Conservation (phyloP, 2,797 vertebrate genomes). For the Ibycter americanus region DNA sequence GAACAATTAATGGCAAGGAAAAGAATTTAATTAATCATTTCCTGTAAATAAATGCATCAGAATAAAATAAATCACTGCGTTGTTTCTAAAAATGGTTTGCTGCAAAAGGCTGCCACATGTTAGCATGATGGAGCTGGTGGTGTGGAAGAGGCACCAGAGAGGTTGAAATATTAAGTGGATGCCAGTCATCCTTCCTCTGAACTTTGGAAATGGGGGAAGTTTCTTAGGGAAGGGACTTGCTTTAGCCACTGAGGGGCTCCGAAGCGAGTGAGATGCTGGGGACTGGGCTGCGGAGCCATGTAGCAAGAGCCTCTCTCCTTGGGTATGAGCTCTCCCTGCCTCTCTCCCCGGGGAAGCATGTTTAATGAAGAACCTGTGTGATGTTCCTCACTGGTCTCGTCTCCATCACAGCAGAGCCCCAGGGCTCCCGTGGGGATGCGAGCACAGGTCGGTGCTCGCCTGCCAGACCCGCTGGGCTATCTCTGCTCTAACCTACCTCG, state of each 20-base stretch:
- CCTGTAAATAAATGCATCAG: conserved; percentile 54
- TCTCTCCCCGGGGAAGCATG: neutral
- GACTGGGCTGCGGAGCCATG: neutral
- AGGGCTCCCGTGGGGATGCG: fast-evolving
- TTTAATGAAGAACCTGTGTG: fast-evolving
- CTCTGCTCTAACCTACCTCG: neutral
- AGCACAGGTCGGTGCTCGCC: neutral
- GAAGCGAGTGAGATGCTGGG: fast-evolving
- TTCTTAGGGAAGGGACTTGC: neutral
- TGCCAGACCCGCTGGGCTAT: fast-evolving
- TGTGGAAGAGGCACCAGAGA: neutral
- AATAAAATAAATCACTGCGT: neutral
- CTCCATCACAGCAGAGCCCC: neutral
- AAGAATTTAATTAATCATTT: conserved; percentile 65
- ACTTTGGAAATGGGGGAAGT: neutral
- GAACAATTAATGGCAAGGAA: conserved; percentile 34
- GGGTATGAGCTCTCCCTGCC: neutral
- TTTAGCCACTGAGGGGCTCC: neutral
- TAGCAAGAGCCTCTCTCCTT: neutral
- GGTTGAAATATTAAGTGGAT: neutral
- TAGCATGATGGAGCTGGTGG: neutral
- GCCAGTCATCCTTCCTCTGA: neutral
- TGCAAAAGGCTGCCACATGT: neutral
- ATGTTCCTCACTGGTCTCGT: neutral
- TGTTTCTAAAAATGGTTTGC: neutral